Evolutionary conservation across 1,140 invertebrate species (phyloP).

Genomic region (Frieseomelitta varia): DNA sequence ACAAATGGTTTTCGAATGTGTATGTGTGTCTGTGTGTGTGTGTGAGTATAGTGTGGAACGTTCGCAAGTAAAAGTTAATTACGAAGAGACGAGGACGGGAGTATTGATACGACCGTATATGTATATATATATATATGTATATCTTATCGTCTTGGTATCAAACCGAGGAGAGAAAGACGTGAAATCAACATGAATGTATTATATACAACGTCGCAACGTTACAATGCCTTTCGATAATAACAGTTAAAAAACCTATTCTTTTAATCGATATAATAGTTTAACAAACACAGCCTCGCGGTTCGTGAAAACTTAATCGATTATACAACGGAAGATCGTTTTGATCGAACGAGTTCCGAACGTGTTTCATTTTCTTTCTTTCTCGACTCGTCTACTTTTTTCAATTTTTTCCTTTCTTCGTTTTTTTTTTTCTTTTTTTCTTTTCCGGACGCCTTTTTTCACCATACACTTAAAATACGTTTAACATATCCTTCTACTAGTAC

Average conservation of each 20-base stretch:
- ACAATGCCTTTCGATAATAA: constrained; percentile 34
- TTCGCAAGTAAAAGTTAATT: constrained; percentile 43
- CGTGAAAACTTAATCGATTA: constrained; percentile 42
- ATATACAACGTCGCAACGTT: constrained; percentile 42
- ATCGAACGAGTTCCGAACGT: constrained; percentile 34
- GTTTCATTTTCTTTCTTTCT: not conserved
- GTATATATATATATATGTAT: constrained; percentile 20
- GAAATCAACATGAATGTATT: constrained; percentile 41
- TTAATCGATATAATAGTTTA: constrained; percentile 45
- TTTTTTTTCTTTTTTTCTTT: not conserved
- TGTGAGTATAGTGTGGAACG: not conserved
- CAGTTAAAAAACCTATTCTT: constrained; percentile 48
- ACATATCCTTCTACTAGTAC: constrained; percentile 44
- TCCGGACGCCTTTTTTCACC: constrained; percentile 13
- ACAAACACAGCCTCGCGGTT: constrained; percentile 50
- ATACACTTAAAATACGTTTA: constrained; percentile 51
- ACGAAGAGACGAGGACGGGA: constrained; percentile 48
- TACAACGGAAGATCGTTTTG: constrained; percentile 43
- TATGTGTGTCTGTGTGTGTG: not conserved
- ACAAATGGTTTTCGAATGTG: constrained; percentile 16
- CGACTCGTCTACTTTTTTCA: not conserved
- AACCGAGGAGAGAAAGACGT: constrained; percentile 35
- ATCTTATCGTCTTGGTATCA: constrained; percentile 26
- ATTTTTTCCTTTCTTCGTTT: not conserved
- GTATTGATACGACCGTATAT: constrained; percentile 42